Evolutionary conservation across 1,140 invertebrate genomes (phyloP), one percentile per base, ranked within the genome.

Genomic region (Rhopalosiphum maidis): DNA sequence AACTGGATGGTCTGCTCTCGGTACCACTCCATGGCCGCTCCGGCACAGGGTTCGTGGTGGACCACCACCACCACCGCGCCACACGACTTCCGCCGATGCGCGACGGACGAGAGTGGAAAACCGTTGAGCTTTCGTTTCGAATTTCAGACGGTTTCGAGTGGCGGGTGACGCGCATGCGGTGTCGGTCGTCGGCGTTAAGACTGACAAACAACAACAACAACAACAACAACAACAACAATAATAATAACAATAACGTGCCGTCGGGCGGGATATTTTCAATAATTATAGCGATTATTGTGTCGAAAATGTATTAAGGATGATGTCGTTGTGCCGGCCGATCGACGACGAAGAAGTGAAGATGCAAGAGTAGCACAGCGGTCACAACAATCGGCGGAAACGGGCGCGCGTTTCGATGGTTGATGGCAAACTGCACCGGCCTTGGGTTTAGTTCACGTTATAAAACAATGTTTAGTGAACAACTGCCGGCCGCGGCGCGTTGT

Each of bases 391-490:
- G 8, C 60, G 55, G 43, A n/a, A 41, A 82, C 46, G 22, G 30
- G 88, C 88, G 51, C 23, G n/a, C 88, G 88, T 90, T 60, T 41
- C 88, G 21, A 92, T 46, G 91, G 91, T 92, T 85, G 91, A 92
- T 83, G 41, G 41, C 77, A 92, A 92, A 92, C 91, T 92, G 77
- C 91, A 54, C 46, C 91, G 91, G 46, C 91, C 91, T 92, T 92
- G 91, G 91, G 91, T 92, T 92, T 54, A 85, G 91, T 92, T 92
- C 91, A 92, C 91, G 91, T 83, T 92, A 92, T 85, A 92, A 92
- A 92, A 92, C 91, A 92, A 85, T 92, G 91, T 92, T 92, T 92
- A 85, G 77, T 46, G 91, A 92, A 92, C 91, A 92, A 82, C 91
- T 92, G 91, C 91, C 46, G 91, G 91, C 83, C 46, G 91, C 91